phyloP scores from a whole-genome alignment of 64 coral and sea anemone species.

The Astreopora myriophthalma region DNA sequence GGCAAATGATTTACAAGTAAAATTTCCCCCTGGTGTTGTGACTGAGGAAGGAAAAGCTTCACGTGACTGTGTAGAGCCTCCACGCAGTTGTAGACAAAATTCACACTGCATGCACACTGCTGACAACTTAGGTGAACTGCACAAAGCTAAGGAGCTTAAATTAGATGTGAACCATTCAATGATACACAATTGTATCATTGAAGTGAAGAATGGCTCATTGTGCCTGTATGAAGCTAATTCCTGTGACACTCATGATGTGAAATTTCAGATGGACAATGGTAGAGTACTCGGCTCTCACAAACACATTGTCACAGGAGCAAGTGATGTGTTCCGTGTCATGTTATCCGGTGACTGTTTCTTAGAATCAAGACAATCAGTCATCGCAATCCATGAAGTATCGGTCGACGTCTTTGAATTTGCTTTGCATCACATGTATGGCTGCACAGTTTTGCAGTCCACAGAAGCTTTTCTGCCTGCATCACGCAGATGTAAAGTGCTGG shows the following conservation, averaged over 20 bases:
- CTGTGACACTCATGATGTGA: background rate
- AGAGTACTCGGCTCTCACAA: slow-evolving; percentile 1
- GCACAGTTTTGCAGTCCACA: background rate
- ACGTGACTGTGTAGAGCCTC: background rate
- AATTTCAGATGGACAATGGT: slow-evolving; percentile 45
- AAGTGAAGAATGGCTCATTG: background rate
- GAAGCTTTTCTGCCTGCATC: background rate
- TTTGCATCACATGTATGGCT: slow-evolving; percentile 62
- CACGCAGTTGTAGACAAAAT: background rate
- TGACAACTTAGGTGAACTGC: background rate
- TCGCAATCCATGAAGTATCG: slow-evolving; percentile 38
- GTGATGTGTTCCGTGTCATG: slow-evolving; percentile 59
- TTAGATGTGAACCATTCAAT: background rate
- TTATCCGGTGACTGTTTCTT: slow-evolving; percentile 16
- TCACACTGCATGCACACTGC: background rate
- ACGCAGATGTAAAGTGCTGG: background rate
- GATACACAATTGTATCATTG: background rate
- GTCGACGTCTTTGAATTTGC: slow-evolving; percentile 18
- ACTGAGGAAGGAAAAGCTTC: background rate
- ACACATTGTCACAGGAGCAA: background rate
- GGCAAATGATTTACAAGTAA: slow-evolving; percentile 33
- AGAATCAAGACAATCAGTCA: slow-evolving; percentile 39
- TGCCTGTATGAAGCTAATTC: slow-evolving; percentile 23
- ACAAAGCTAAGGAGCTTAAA: background rate
- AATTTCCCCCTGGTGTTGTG: background rate